phyloP scores from a whole-genome alignment of 64 coral and sea anemone genomes.

The Astreopora myriophthalma region DNA sequence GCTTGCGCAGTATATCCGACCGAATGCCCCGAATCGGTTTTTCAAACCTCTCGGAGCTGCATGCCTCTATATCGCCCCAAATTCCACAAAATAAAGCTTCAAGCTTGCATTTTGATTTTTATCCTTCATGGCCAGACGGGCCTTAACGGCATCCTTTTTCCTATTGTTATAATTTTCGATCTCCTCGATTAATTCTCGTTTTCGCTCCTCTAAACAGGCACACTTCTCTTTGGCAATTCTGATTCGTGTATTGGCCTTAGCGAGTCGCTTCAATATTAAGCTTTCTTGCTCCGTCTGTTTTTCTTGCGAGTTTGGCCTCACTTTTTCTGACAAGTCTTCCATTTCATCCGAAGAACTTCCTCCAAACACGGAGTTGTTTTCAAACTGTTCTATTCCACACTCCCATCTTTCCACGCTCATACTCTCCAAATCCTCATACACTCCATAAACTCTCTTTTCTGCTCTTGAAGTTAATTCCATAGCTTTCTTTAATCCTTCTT shows the following conservation, averaged over 20 bases:
- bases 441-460: not conserved
- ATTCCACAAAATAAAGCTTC: slow-evolving; percentile 27
- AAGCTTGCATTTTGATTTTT: slow-evolving; percentile 9
- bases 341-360: not conserved
- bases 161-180: slow-evolving; percentile 8
- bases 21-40: not conserved
- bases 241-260: not conserved
- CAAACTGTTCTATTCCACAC: not conserved
- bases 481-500: slow-evolving; percentile 18
- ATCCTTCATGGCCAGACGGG: not conserved
- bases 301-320: not conserved
- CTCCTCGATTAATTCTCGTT: slow-evolving; percentile 13
- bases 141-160: not conserved
- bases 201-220: not conserved
- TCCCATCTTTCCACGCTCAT: slow-evolving; percentile 11
- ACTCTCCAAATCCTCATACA: not conserved
- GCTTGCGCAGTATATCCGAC: not conserved
- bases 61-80: not conserved
- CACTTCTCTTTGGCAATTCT: not conserved
- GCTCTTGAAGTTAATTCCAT: not conserved
- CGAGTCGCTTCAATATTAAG: not conserved
- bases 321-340: not conserved
- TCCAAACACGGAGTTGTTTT: not conserved
- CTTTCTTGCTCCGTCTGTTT: not conserved
- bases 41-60: not conserved